A percentile compares a stretch with the other conserved stretches of the same genome.
phyloP scores from a whole-genome alignment of 2,888 invertebrate species.

The Drosophila fungiperda region DNA sequence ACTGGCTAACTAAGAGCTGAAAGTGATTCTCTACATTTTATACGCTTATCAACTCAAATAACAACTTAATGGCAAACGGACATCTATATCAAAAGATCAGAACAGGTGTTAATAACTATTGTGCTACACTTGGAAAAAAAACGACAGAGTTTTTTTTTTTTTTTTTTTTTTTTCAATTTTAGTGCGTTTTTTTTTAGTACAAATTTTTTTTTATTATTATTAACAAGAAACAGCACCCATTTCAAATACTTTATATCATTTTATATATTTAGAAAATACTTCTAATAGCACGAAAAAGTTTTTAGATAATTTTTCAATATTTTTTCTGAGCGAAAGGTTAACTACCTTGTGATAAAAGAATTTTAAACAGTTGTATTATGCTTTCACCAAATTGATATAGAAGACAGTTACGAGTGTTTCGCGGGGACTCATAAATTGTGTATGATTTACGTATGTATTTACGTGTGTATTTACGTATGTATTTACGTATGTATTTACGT shows the following conservation, averaged over 20 bases:
- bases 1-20: slow-evolving; percentile 1
- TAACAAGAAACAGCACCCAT: neutral
- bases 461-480: neutral
- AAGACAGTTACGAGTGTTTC: neutral
- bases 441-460: slow-evolving; percentile 8
- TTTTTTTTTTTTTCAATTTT: too few relatives aligned
- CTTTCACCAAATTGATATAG: neutral
- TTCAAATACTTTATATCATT: neutral
- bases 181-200: too few relatives aligned
- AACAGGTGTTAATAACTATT: neutral
- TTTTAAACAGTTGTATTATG: neutral
- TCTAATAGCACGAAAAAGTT: neutral
- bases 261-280: neutral
- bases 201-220: neutral
- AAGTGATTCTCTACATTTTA: slow-evolving; percentile 30
- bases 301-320: neutral
- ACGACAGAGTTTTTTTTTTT: neutral
- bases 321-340: slow-evolving; percentile 4
- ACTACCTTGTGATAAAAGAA: slow-evolving; percentile 19
- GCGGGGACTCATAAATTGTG: slow-evolving; percentile 11
- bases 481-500: neutral
- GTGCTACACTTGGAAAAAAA: neutral
- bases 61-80: slow-evolving; percentile 29
- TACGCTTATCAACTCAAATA: slow-evolving; percentile 44
- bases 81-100: neutral